Conservation (phyloP, 2,888 invertebrate genomes). For the Chloroclysta siterata region DNA sequence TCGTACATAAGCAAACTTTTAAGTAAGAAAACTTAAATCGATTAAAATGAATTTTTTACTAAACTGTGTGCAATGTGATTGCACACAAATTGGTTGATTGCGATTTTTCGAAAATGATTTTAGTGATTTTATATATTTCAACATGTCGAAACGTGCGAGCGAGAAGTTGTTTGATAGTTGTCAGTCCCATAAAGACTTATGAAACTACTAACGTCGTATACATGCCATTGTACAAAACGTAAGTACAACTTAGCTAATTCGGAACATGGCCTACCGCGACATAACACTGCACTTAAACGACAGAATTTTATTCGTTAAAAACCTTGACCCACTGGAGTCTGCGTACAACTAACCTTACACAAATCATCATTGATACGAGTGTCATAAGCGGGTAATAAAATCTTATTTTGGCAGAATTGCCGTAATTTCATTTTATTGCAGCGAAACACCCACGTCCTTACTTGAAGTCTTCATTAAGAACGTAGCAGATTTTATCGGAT, state of each 20-base stretch:
- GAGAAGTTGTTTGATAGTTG: too few species aligned
- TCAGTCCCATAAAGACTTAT: too few species aligned
- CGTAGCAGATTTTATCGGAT: conserved; percentile 1
- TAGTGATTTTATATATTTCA: too few species aligned
- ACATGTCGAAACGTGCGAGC: too few species aligned
- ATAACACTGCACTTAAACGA: background rate
- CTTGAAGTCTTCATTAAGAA: conserved; percentile 21
- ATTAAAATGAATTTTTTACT: too few species aligned
- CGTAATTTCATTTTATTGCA: conserved; percentile 29
- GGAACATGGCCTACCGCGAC: background rate
- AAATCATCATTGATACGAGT: conserved; percentile 17
- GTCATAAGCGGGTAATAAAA: conserved; percentile 20
- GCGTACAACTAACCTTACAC: conserved; percentile 3
- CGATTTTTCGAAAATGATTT: too few species aligned
- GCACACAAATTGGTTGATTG: too few species aligned
- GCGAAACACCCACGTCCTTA: conserved; percentile 28
- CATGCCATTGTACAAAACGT: too few species aligned
- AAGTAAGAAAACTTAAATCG: too few species aligned
- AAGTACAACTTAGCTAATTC: background rate
- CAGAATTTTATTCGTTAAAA: background rate
- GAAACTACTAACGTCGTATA: too few species aligned
- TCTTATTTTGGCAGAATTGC: conserved; percentile 29
- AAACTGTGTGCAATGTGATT: too few species aligned
- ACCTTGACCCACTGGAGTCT: conserved; percentile 10
- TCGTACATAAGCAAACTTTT: too few species aligned